Base-by-base conservation (phyloP, 2,113 vertebrate species). In the Taxidea taxus region DNA sequence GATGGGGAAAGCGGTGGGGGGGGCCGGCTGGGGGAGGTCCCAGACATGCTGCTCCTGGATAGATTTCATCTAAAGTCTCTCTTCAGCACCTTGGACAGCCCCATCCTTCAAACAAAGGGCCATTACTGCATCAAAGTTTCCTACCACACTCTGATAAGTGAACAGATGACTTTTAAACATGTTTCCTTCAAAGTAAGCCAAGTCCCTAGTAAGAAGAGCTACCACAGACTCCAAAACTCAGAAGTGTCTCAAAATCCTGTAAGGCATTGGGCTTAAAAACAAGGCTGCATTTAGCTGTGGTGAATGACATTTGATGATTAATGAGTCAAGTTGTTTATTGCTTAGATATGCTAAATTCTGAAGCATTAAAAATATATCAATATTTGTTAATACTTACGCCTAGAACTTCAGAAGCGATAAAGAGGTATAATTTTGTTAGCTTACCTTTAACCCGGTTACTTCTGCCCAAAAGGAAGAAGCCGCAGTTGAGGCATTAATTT, bases 41-140 rank as follows among this genome's bases (percentile, higher is more conserved):
- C 37, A 27, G 10, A 47, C 18, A 66, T 27, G 3, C 12, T 29
- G 8, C 18, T 90, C 62, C 62, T 34, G 11, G 23, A 34, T 2
- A 74, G 20, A 4, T 88, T 14, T 60, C 15, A 27, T 11, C 13
- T 37, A 1, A 51, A 44, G 51, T 12, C 94, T 78, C 1, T 85
- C 4, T 56, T 91, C 85, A 97, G 88, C 20, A 97, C 81, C 64
- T 4, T 12, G 93, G 93, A 97, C 88, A 98, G 90, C 74, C 14
- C 42, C 29, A 47, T 4, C 47, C 42, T 77, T 47, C 42, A 47
- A 27, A 14, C 13, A 47, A 72, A 93, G 44, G 37, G 70, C 56
- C 4, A 6, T 25, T 37, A 54, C 6, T 39, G 6, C 11, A 44
- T 60, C 64, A 74, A 86, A 74, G 39, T 87, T 64, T 51, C 77